Conservation (phyloP, 2,113 vertebrate species). For the Coturnix japonica region DNA sequence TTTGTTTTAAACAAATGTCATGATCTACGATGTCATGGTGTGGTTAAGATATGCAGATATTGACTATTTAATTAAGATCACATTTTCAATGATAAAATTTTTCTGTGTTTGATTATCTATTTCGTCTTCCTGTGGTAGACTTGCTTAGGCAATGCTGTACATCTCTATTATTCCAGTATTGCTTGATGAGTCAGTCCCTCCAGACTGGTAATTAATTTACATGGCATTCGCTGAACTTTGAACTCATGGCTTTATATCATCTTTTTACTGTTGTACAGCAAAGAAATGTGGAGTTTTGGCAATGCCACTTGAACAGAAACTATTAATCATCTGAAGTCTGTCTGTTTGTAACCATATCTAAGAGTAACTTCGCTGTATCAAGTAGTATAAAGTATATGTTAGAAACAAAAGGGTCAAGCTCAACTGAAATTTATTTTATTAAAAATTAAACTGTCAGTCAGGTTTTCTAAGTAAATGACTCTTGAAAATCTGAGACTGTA, state of each 20-base stretch:
- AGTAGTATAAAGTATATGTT: background rate
- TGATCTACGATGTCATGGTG: background rate
- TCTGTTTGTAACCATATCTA: background rate
- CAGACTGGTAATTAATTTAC: slow-evolving; percentile 76
- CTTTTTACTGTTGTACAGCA: slow-evolving; percentile 47
- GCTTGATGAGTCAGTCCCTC: slow-evolving; percentile 71
- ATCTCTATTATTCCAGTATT: slow-evolving; percentile 69
- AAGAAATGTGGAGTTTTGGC: slow-evolving; percentile 49
- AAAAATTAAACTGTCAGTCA: background rate
- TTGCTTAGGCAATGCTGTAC: slow-evolving; percentile 65
- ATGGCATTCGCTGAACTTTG: slow-evolving; percentile 75
- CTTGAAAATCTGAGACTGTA: background rate
- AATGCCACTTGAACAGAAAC: slow-evolving; percentile 1
- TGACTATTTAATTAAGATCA: slow-evolving; percentile 6
- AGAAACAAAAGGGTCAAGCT: background rate
- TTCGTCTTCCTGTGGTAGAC: slow-evolving; percentile 39
- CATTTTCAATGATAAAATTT: background rate
- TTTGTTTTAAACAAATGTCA: background rate
- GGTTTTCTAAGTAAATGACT: background rate
- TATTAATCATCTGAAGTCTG: slow-evolving; percentile 15
- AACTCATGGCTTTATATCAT: slow-evolving; percentile 54
- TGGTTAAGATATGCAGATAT: background rate
- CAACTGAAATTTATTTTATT: background rate
- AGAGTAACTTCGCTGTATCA: background rate
- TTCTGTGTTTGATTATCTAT: background rate